Conservation (phyloP, 2,888 invertebrate species). For the Drosophila villosipedis region DNA sequence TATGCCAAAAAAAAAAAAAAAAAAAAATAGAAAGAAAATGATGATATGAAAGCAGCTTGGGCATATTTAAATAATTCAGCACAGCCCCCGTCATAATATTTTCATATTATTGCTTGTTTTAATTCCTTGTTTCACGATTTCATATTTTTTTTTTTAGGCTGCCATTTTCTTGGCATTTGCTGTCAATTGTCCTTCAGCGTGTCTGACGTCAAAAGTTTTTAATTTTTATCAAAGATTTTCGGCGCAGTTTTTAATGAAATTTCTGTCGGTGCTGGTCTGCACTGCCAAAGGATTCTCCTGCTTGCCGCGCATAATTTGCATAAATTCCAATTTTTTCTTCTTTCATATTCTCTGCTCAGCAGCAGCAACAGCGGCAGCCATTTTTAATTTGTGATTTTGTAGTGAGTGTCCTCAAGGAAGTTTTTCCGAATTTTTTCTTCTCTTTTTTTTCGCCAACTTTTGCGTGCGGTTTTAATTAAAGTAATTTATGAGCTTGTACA, state of each 20-base stretch:
- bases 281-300: conserved; percentile 66
- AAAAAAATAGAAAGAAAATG: conserved; percentile 35
- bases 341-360: background rate
- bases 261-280: conserved; percentile 51
- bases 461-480: conserved; percentile 56
- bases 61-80: conserved; percentile 74
- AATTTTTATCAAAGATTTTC: conserved; percentile 75
- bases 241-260: conserved; percentile 74
- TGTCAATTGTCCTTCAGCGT: conserved; percentile 69
- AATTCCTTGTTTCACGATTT: conserved; percentile 76
- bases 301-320: conserved; percentile 64
- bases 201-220: conserved; percentile 63
- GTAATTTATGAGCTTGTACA: conserved; percentile 51
- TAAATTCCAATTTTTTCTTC: conserved; percentile 51
- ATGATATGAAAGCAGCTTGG: conserved; percentile 73
- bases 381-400: conserved; percentile 71
- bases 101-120: conserved; percentile 80
- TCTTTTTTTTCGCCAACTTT: conserved; percentile 17
- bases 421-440: conserved; percentile 18
- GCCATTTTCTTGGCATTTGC: conserved; percentile 40
- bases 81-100: conserved; percentile 69
- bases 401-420: conserved; percentile 66
- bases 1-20: conserved; percentile 14
- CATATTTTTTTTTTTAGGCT: conserved; percentile 39
- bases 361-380: conserved; percentile 40